These are phyloP conservation scores for Butorides virescens DNA, from an alignment of 2,113 vertebrate genomes.

Conservation along the genomic window DNA sequence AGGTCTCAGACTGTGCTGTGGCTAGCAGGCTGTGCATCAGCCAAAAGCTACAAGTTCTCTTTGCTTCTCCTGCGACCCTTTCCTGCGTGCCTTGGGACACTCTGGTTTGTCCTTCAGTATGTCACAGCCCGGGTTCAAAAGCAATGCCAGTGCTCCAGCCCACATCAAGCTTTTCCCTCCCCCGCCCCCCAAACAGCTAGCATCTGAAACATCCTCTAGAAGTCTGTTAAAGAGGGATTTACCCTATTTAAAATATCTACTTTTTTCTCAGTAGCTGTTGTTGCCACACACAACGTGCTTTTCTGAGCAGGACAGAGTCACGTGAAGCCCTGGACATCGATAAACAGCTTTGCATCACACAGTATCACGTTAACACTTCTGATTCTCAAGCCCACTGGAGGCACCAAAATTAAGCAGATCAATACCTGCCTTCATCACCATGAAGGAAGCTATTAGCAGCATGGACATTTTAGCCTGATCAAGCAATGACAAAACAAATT, in stretches of 20 bases:
- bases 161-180: neutral
- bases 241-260: neutral
- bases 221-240: neutral
- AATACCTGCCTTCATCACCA: neutral
- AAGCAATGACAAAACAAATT: neutral
- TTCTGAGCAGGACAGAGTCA: fast-evolving
- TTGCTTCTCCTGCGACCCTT: neutral
- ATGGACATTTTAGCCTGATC: neutral
- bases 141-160: neutral
- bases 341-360: neutral
- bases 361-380: neutral
- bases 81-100: neutral
- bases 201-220: neutral
- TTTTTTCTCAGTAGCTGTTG: neutral
- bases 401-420: neutral
- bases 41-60: neutral
- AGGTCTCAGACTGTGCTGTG: neutral
- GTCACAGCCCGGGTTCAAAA: neutral
- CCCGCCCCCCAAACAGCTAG: neutral
- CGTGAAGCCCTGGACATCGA: neutral
- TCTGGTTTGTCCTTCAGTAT: neutral
- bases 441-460: neutral
- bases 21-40: neutral
- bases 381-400: neutral
- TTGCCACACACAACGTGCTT: neutral